Evolutionary conservation across 1,140 invertebrate genomes (phyloP), one percentile per base, ranked within the genome.

Genomic region (Chrysopa pallens): DNA sequence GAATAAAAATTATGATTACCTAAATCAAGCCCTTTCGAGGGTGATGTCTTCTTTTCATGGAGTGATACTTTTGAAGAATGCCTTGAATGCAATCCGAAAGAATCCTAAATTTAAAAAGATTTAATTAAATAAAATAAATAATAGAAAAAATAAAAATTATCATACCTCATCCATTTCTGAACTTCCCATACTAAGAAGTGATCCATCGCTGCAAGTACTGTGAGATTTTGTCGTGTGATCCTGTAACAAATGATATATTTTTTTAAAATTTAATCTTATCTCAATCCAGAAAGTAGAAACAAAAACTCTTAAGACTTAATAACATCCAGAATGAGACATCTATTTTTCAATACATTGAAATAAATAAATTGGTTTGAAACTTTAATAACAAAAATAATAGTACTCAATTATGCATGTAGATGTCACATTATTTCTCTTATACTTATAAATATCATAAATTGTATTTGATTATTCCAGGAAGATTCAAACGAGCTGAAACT

Each of bases 121-220:
- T 11, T 13, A 38, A 36, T 33, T 13, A 29, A 28, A 1, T 5
- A 27, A 37, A n/a, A 40, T 17, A 40, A 44, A 29, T 29, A 40
- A 36, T n/a, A n/a, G n/a, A n/a, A n/a, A 46, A 37, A 39, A 36
- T 40, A 29, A 42, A 37, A 43, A 41, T 15, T 37, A 11, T 29
- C 38, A 41, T 53, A 56, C 73, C 59, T 76, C 74, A 48, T 79
- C 76, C 61, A 74, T 76, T 61, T 78, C 75, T 4, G 74, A 78
- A 55, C 74, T 77, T 42, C 70, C 75, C 64, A 78, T 76, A 58
- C 76, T 79, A 58, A 78, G 68, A 29, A 80, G 63, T 23, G 76
- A 79, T 40, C 76, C 76, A 57, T 78, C 76, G 57, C 76, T 78
- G 58, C 75, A 79, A 7, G 74, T 78, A 46, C 75, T 78, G 56